Percentiles rank a stretch among this genome's conserved stretches.
Conservation (phyloP, 2,888 invertebrate genomes). For the Malthinus flaveolus region DNA sequence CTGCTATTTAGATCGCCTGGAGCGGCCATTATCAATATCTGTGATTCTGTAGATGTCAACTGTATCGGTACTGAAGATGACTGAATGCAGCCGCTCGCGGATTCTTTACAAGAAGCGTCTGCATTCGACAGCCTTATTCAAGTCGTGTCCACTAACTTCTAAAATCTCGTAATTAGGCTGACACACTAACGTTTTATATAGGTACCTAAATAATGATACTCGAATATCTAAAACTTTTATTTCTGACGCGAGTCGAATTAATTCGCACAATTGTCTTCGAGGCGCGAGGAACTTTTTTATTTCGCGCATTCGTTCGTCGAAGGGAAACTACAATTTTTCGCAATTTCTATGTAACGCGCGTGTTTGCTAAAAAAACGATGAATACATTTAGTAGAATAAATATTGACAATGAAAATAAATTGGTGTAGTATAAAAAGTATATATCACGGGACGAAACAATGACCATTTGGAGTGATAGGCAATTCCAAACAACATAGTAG, state of each 20-base stretch:
- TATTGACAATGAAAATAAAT: conserved; percentile 27
- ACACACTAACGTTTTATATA: conserved; percentile 39
- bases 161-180: conserved; percentile 49
- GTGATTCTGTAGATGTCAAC: conserved; percentile 41
- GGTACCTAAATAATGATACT: conserved; percentile 6
- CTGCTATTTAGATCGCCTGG: conserved; percentile 37
- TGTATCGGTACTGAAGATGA: conserved; percentile 43
- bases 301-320: no score
- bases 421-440: conserved; percentile 22
- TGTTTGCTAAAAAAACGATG: no score
- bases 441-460: conserved; percentile 34
- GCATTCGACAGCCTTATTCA: conserved; percentile 49
- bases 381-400: conserved; percentile 5
- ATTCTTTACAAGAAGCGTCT: conserved; percentile 48
- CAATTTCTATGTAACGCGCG: background rate
- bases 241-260: no score
- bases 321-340: background rate
- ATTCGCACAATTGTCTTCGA: no score
- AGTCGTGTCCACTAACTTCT: conserved; percentile 45
- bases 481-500: conserved; percentile 36
- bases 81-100: conserved; percentile 50
- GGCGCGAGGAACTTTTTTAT: no score
- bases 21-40: conserved; percentile 41
- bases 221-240: background rate
- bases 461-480: conserved; percentile 38